These are phyloP conservation scores for Turritopsis dohrnii DNA, from an alignment of 30 jellyfish, hydroid and myxozoan genomes.

Conservation along the genomic window DNA sequence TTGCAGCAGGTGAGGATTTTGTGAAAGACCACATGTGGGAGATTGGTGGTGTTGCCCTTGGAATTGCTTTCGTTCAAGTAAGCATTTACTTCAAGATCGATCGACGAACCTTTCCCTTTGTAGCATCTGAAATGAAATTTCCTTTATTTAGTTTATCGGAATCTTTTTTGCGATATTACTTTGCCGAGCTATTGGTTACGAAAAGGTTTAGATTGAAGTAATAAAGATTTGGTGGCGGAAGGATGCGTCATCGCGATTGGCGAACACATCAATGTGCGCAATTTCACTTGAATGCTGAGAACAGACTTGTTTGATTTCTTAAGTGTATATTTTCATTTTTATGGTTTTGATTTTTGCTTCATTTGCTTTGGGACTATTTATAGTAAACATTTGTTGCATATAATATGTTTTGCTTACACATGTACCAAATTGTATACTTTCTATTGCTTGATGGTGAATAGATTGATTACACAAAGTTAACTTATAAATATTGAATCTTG, in stretches of 20 bases:
- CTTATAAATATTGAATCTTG: too few species aligned
- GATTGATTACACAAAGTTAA: too few species aligned
- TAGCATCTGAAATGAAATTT: not conserved
- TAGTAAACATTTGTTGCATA: too few species aligned
- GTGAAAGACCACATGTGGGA: slow-evolving; percentile 56
- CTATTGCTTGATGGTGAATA: too few species aligned
- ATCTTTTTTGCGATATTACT: slow-evolving; percentile 3
- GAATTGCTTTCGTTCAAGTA: slow-evolving; percentile 89
- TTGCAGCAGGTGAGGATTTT: slow-evolving; percentile 43
- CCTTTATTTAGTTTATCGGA: not conserved
- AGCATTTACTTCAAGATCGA: not conserved
- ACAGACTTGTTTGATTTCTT: too few species aligned
- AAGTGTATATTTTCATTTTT: too few species aligned
- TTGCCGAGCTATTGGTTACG: slow-evolving; percentile 9
- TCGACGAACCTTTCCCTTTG: not conserved
- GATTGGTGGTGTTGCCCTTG: slow-evolving; percentile 81
- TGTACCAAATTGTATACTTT: too few species aligned
- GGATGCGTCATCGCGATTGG: not conserved
- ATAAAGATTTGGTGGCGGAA: not conserved
- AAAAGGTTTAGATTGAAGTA: not conserved
- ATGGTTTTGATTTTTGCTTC: too few species aligned
- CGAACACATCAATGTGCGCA: too few species aligned
- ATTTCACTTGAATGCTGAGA: too few species aligned
- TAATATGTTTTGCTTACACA: too few species aligned
- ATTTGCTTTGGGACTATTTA: too few species aligned